These are phyloP conservation scores for Harpegnathos saltator DNA, from an alignment of 1,140 invertebrate genomes.

Conservation along the genomic window DNA sequence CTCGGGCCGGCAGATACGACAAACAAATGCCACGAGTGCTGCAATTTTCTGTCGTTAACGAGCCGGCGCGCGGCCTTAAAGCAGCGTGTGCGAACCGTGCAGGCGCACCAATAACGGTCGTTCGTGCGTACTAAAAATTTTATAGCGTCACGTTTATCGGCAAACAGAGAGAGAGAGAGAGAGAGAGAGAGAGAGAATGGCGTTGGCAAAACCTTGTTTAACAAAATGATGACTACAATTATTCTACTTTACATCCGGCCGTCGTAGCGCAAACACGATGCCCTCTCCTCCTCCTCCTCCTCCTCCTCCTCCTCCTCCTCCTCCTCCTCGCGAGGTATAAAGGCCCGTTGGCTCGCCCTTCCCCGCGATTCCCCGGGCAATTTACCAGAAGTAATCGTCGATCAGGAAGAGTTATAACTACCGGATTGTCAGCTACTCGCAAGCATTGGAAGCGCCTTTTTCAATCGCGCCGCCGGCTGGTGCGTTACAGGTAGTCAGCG, in stretches of 20 bases:
- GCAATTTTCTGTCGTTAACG: conserved; percentile 73
- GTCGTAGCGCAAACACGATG: conserved; percentile 30
- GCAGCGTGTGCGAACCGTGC: conserved; percentile 7
- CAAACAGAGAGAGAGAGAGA: background rate
- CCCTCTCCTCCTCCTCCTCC: too few species aligned
- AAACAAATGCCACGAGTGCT: conserved; percentile 66
- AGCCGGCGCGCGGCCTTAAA: conserved; percentile 25
- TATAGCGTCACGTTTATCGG: conserved; percentile 67
- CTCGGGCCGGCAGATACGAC: conserved; percentile 40
- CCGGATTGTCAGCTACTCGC: conserved; percentile 61
- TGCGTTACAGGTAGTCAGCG: conserved; percentile 32
- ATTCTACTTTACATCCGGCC: conserved; percentile 70
- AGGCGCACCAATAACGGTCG: conserved; percentile 58
- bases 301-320: too few species aligned
- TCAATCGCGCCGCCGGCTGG: background rate
- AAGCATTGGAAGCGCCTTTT: conserved; percentile 13
- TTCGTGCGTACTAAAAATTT: conserved; percentile 68
- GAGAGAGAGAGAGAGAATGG: background rate
- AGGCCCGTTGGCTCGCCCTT: conserved; percentile 1
- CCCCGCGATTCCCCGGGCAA: conserved; percentile 35
- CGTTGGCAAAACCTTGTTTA: conserved; percentile 71
- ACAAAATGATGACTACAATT: conserved; percentile 75
- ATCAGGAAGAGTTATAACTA: conserved; percentile 68
- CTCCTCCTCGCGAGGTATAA: conserved; percentile 18
- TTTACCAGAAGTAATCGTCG: conserved; percentile 70